Percentiles rank a stretch among this genome's conserved stretches.
phyloP scores from a whole-genome alignment of 1,140 invertebrate species.

The Cherax quadricarinatus region DNA sequence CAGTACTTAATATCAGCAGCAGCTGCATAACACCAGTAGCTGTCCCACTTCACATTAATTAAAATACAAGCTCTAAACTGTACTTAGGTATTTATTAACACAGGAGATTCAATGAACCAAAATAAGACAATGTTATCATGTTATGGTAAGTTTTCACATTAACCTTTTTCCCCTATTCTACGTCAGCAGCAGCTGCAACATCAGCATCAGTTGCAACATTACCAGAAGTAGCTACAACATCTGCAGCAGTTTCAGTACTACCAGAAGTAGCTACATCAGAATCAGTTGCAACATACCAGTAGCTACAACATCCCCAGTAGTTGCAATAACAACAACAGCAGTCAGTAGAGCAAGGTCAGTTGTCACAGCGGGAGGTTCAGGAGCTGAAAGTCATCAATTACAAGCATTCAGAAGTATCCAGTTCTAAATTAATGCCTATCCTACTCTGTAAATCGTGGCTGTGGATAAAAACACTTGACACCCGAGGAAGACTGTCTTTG shows the following conservation, averaged over 20 bases:
- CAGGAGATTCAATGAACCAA: too few relatives aligned
- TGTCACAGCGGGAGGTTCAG: neutral
- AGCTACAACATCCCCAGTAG: neutral
- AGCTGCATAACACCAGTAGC: neutral
- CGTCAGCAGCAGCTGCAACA: neutral
- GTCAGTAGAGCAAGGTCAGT: neutral
- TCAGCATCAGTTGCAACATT: neutral
- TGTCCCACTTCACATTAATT: too few relatives aligned
- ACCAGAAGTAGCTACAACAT: neutral
- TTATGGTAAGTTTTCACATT: too few relatives aligned
- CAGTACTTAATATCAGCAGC: neutral
- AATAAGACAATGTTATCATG: too few relatives aligned
- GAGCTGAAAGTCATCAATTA: constrained; percentile 55
- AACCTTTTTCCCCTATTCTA: neutral
- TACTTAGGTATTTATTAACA: too few relatives aligned
- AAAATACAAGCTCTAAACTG: too few relatives aligned
- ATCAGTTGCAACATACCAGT: neutral
- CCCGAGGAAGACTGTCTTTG: constrained; percentile 52
- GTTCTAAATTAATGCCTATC: constrained; percentile 63
- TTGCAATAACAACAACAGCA: neutral
- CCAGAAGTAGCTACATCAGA: neutral
- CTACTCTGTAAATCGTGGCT: constrained; percentile 62
- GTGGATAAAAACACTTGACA: constrained; percentile 53
- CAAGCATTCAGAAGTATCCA: constrained; percentile 67
- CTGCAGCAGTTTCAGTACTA: neutral